A percentile compares a stretch with the other conserved stretches of the same genome.
These are phyloP conservation scores for Nothobranchius kuhntae DNA, from an alignment of 2,113 vertebrate species.

Conservation along the genomic window DNA sequence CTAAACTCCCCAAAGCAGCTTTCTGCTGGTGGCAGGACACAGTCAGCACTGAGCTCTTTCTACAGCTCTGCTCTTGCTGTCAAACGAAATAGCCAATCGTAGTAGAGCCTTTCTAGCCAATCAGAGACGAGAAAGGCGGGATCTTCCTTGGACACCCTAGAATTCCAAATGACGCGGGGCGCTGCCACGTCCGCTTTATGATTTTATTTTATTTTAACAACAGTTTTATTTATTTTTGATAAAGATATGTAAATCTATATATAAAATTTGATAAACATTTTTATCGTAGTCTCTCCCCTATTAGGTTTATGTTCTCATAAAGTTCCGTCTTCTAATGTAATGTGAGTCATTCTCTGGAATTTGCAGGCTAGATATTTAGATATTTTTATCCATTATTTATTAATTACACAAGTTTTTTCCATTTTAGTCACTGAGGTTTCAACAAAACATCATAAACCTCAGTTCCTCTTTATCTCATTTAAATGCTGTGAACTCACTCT, in stretches of 20 bases:
- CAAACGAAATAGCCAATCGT: too few relatives aligned
- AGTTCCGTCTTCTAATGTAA: conserved; percentile 34
- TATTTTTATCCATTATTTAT: too few relatives aligned
- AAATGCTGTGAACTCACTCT: conserved; percentile 17
- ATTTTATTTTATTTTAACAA: not conserved
- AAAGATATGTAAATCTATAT: too few relatives aligned
- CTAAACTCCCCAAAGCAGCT: too few relatives aligned
- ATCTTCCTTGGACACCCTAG: too few relatives aligned
- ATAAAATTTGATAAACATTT: not conserved
- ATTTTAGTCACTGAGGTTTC: conserved; percentile 54
- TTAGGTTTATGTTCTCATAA: not conserved
- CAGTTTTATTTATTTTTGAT: not conserved
- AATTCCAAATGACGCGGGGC: too few relatives aligned
- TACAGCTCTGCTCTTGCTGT: too few relatives aligned
- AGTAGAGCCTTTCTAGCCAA: too few relatives aligned
- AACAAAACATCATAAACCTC: conserved; percentile 29
- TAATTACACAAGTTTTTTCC: conserved; percentile 43
- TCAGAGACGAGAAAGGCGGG: too few relatives aligned
- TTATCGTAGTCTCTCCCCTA: not conserved
- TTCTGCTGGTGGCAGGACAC: too few relatives aligned
- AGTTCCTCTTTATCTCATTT: conserved; percentile 27
- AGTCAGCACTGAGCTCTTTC: too few relatives aligned
- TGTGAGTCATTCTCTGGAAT: conserved; percentile 60
- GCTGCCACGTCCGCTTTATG: conserved; percentile 1
- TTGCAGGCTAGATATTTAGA: conserved; percentile 45